Base-by-base conservation (phyloP, 2,797 vertebrate species). In the Otolemur crassicaudatus region DNA sequence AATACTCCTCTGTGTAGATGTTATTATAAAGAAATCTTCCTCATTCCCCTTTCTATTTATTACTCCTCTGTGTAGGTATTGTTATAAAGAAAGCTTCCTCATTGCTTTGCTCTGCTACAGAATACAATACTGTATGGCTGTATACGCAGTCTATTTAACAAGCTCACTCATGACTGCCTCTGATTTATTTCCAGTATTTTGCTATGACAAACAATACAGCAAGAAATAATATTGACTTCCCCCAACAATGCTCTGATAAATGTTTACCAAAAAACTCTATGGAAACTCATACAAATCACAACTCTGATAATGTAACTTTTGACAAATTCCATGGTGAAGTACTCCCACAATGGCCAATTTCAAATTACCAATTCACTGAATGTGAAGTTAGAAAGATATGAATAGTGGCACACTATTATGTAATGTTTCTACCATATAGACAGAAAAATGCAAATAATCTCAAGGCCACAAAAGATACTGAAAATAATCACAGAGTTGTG, bases 21-120 rank as follows among this genome's bases (percentile, higher is more conserved):
- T 87, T 70, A 60, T 40, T 88, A 58, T 72, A 40, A 34, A 92
- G 43, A 75, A 79, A 19, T 81, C 73, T 77, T 95, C 89, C 86
- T 96, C 27, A 29, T 95, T 94, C 88, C 85, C 90, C 90, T 67
- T 65, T 70, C 34, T 65, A 9, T 4, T 25, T 40, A 88, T 85
- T 53, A 29, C 61, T 58, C 43, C 56, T 27, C 13, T 70, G 79
- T 69, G n/a, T 77, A 10, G 73, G 17, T 76, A 16, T 86, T 69
- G 49, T 37, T 90, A 53, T 73, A 34, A 37, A 91, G 40, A 72
- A 76, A 17, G 75, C 72, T 76, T 95, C 87, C 84, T 96, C 20
- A 31, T 93, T 94, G 82, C 89, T 88, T 92, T 70, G 7, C 65
- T 67, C 7, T 69, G 73, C 37, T 63, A 11, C 5, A 29, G 53